These are phyloP conservation scores for Gallirallus australis DNA, from an alignment of 2,797 vertebrate genomes.

Conservation along the genomic window DNA sequence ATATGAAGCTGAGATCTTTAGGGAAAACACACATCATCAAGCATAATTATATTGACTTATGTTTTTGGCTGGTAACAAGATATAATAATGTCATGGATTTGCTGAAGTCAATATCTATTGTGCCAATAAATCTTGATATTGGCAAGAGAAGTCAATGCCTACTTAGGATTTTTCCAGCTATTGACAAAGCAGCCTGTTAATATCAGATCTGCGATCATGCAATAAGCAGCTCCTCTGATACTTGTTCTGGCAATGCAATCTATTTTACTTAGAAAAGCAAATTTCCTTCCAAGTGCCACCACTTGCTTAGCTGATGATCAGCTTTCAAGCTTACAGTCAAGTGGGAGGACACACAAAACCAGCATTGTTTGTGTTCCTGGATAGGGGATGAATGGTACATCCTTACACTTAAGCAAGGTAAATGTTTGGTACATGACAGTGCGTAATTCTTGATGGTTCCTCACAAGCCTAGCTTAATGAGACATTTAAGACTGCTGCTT, in stretches of 20 bases:
- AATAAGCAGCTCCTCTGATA: conserved; percentile 47
- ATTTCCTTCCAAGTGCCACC: conserved; percentile 13
- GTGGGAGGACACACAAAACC: not conserved
- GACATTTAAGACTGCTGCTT: not conserved
- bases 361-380: not conserved
- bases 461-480: not conserved
- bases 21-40: conserved; percentile 74
- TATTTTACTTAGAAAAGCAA: conserved; percentile 39
- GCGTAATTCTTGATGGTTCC: not conserved
- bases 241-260: conserved; percentile 48
- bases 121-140: conserved; percentile 82
- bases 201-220: conserved; percentile 34
- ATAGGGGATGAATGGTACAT: not conserved
- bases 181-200: conserved; percentile 73
- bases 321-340: not conserved
- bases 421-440: not conserved
- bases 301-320: not conserved
- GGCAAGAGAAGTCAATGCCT: conserved; percentile 78
- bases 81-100: conserved; percentile 79
- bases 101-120: conserved; percentile 75
- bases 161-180: conserved; percentile 77
- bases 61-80: conserved; percentile 74
- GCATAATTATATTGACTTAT: conserved; percentile 80
- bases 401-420: not conserved
- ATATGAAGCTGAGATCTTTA: conserved; percentile 25